Base-by-base conservation (phyloP, 1,140 invertebrate species). In the Drosophila ohnishii region DNA sequence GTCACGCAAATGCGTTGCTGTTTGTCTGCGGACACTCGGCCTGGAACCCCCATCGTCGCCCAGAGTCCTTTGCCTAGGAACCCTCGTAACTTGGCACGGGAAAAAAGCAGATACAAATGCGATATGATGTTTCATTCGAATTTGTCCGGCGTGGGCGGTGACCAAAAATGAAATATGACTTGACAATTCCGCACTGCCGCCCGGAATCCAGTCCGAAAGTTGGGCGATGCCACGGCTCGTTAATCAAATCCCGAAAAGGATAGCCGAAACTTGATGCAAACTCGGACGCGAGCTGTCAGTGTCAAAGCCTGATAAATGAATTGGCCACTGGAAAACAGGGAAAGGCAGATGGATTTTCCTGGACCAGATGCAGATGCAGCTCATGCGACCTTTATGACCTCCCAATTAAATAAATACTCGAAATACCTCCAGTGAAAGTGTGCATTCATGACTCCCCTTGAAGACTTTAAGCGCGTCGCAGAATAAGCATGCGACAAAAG, bases 91-190 rank as follows among this genome's bases (percentile, higher is more conserved):
- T n/a, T 22, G 51, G 28, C 25, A 28, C 16, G 14, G 14, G 35
- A 7, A 48, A 42, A 44, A 35, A 35, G 47, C 55, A 42, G 63
- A 83, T 67, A 61, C 81, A 84, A 84, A 84, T 81, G 72, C 61
- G 75, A 75, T 78, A 75, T 85, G 82, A 85, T 67, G 60, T 85
- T 82, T 79, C 70, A 86, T 86, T 82, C 71, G 79, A 82, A 86
- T 87, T 79, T 76, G 66, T 75, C 50, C 58, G 28, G 44, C 55
- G 62, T 86, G 70, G 71, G 79, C 66, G 79, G 75, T 69, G 60
- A 61, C 59, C 25, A 69, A 79, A 87, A 82, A 76, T 86, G 83
- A 86, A 87, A 86, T 87, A 86, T 87, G 83, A 86, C 83, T 85
- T 86, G 83, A 87, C 71, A 79, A 62, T 75, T 70, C 63, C 48